phyloP scores from a whole-genome alignment of 2,888 invertebrate genomes.

The Anorthoa munda region DNA sequence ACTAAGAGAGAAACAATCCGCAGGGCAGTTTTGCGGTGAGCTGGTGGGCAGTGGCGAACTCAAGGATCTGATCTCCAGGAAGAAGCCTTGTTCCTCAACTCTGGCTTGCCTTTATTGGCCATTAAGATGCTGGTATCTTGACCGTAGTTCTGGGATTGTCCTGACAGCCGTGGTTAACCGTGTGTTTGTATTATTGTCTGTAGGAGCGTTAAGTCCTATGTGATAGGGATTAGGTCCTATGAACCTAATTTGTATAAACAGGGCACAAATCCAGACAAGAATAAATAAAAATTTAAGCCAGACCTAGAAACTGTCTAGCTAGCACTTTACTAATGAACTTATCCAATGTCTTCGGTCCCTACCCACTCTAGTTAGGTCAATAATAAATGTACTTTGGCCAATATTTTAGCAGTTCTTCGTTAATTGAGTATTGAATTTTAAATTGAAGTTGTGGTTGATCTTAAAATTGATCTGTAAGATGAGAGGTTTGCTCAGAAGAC shows the following conservation, averaged over 20 bases:
- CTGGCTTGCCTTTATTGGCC: too few species aligned
- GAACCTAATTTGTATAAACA: too few species aligned
- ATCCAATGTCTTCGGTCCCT: neutral
- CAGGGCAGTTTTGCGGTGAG: too few species aligned
- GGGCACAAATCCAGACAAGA: neutral
- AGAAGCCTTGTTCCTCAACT: too few species aligned
- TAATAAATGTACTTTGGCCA: constrained; percentile 32
- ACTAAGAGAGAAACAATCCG: too few species aligned
- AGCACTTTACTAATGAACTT: constrained; percentile 15
- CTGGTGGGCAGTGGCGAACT: too few species aligned
- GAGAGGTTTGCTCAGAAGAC: neutral
- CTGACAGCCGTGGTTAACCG: too few species aligned
- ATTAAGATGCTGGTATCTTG: too few species aligned
- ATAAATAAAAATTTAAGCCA: neutral
- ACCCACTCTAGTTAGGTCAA: constrained; percentile 2
- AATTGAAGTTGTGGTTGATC: neutral
- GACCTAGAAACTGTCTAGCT: neutral
- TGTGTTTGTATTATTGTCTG: too few species aligned
- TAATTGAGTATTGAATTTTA: constrained; percentile 14
- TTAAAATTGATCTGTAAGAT: neutral
- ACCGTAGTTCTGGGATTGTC: too few species aligned
- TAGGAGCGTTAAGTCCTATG: neutral
- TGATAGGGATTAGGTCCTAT: too few species aligned
- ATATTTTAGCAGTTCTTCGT: neutral
- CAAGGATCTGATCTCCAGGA: too few species aligned